Percentiles rank a stretch among this genome's conserved stretches.
Conservation (phyloP, 1,140 invertebrate genomes). For the Drosophila saltans region DNA sequence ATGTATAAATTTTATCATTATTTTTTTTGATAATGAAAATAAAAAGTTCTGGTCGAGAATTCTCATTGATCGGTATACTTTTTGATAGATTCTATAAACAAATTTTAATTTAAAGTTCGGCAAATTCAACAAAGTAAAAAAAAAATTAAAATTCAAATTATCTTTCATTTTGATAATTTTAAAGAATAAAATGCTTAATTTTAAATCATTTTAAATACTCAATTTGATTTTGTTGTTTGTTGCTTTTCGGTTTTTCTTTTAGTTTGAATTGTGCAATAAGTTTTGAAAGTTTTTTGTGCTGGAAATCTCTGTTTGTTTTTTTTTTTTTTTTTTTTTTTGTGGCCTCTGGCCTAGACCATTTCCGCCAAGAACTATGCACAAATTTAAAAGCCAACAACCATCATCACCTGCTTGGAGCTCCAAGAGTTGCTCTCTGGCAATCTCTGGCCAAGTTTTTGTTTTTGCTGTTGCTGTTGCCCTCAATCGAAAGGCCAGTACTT, state of each 20-base stretch:
- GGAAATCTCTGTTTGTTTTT: conserved; percentile 26
- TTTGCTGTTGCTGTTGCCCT: conserved; percentile 43
- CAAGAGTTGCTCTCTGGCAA: conserved; percentile 19
- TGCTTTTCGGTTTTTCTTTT: not conserved
- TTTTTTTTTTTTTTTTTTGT: not conserved
- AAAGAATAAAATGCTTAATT: not conserved
- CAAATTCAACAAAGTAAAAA: too few relatives aligned
- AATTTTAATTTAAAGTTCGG: too few relatives aligned
- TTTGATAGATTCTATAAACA: too few relatives aligned
- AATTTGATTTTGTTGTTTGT: not conserved
- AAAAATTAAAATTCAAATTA: too few relatives aligned
- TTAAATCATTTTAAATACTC: not conserved
- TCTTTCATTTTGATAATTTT: too few relatives aligned
- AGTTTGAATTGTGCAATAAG: conserved; percentile 47
- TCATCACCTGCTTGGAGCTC: conserved; percentile 24
- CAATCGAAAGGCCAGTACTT: conserved; percentile 57
- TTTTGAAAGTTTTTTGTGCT: conserved; percentile 33
- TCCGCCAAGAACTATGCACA: conserved; percentile 38
- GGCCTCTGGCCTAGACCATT: conserved; percentile 42
- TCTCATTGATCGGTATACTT: too few relatives aligned
- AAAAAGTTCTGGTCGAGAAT: too few relatives aligned
- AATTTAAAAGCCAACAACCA: conserved; percentile 24
- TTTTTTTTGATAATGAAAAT: too few relatives aligned
- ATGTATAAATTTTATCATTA: too few relatives aligned
- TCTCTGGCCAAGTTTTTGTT: conserved; percentile 20